Evolutionary conservation across 2,797 vertebrate genomes (phyloP).

Genomic region (Sebastes baramenuke): DNA sequence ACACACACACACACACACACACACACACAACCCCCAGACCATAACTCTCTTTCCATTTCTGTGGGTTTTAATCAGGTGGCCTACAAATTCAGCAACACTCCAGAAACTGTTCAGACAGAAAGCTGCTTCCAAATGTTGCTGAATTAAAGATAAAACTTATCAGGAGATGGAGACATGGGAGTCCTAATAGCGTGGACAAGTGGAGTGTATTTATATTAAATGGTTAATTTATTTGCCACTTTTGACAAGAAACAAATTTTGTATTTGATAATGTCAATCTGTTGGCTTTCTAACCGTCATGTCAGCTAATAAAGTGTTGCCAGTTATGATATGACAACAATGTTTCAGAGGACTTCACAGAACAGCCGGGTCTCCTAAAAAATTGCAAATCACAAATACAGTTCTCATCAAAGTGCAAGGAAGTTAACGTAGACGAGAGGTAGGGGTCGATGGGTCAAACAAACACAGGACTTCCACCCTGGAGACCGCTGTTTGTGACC

Average conservation of each 20-base stretch:
- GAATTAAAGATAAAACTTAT: not conserved
- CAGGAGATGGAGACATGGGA: not conserved
- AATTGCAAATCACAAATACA: too few species aligned
- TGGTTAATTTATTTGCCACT: not conserved
- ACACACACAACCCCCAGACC: conserved; percentile 15
- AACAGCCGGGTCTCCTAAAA: too few species aligned
- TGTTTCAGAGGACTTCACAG: too few species aligned
- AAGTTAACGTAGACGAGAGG: too few species aligned
- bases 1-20: not conserved
- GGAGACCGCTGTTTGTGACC: too few species aligned
- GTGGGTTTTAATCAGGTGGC: conserved; percentile 33
- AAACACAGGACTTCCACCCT: too few species aligned
- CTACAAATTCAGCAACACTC: not conserved
- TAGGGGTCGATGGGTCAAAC: too few species aligned
- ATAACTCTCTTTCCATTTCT: conserved; percentile 18
- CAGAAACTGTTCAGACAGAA: not conserved
- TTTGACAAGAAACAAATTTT: not conserved
- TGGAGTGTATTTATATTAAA: too few species aligned
- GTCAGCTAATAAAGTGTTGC: too few species aligned
- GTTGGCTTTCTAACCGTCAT: too few species aligned
- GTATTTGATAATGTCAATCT: not conserved
- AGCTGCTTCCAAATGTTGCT: not conserved
- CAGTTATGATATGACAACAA: too few species aligned
- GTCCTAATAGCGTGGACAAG: not conserved
- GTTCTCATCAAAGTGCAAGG: too few species aligned